Base-by-base conservation (phyloP, 2,888 invertebrate genomes). In the Barypeithes pellucidus region DNA sequence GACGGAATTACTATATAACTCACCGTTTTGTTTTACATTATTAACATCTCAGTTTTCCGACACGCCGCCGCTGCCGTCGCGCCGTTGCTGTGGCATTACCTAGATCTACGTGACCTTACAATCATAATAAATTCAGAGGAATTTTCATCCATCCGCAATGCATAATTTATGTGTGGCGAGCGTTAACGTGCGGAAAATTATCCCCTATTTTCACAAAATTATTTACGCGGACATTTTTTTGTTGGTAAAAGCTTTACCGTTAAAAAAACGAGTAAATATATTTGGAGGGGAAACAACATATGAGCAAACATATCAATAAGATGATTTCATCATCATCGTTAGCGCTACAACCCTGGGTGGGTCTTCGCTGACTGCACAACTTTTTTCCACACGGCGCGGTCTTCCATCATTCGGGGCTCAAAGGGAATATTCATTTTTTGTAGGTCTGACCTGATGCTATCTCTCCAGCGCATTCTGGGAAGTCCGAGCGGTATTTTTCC, bases 81-180 rank as follows among this genome's bases (percentile, higher is more conserved):
- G 36, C 16, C 33, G 2, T 16, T 22, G 20, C 12, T 52, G 39
- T 54, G 22, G 52, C 24, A 52, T 43, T 62, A 61, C 61, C 39
- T 62, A 69, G 43, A 69, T 62, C 43, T 69, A 69, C 71, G 66
- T 66, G 70, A 71, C 57, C 60, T 65, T 16, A 29, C 43, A 57
- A 65, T 72, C 65, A 52, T 60, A 61, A 66, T 60, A 72, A 72
- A 60, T 72, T 72, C 39, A 50, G 33, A 11, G 50, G 22, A 9
- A 47, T 3, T 47, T 47, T 47, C 11, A 7, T 18, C 47, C 70
- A 24, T 71, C 24, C 39, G 62, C 36, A 43, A 39, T 22, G 24
- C 43, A 71, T 65, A 71, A 71, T 59, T 71, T 71, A 71, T 47
- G 59, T 33, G 22, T 43, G 54, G 57, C 54, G 47, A 65, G 54